Evolutionary conservation across 1,140 invertebrate species (phyloP), one percentile per base, ranked within the genome.

Genomic region (Pantala flavescens): DNA sequence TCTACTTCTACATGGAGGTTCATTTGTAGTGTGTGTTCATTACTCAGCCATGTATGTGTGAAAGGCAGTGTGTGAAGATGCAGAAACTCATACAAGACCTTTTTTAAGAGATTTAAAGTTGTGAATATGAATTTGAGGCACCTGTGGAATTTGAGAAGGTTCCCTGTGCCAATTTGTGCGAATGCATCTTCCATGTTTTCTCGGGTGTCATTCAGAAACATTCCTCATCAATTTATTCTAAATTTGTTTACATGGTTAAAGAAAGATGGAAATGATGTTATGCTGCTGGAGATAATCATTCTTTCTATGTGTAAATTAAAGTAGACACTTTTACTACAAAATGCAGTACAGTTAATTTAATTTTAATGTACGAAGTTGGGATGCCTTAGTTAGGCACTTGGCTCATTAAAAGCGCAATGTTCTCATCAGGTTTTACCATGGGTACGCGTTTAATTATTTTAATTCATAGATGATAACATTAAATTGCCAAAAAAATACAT

Each of bases 11-110:
- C 71, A 77, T 72, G 75, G 74, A 63, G 28, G 3, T 75, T 74
- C 43, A 77, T 77, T 75, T 77, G 75, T 76, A 76, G 49, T 63
- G 49, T 21, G 49, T 19, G 49, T 63, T 16, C 49, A 63, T 63
- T 36, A 75, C 75, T 75, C 73, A 76, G 49, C 49, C 24, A 71
- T 28, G 70, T 21, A 63, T 49, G 28, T 24, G 72, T 63, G 49
- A 21, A 63, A 63, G 49, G n/a, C 16, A 21, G 49, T 63, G n/a
- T 63, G n/a, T 36, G 49, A 63, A 63, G 49, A 16, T 63, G 49
- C 49, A 16, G n/a, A 63, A 63, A 63, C 49, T 19, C 49, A 19
- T 19, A 1, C 49, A 63, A 63, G 49, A 63, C 49, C 49, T 63
- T 63, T 36, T 16, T 3, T 63, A 36, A 21, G 49, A 63, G 49